Percentiles rank a stretch among this genome's conserved stretches.
Evolutionary conservation across 1,140 invertebrate genomes (phyloP).

Genomic region (Heliothis virescens): DNA sequence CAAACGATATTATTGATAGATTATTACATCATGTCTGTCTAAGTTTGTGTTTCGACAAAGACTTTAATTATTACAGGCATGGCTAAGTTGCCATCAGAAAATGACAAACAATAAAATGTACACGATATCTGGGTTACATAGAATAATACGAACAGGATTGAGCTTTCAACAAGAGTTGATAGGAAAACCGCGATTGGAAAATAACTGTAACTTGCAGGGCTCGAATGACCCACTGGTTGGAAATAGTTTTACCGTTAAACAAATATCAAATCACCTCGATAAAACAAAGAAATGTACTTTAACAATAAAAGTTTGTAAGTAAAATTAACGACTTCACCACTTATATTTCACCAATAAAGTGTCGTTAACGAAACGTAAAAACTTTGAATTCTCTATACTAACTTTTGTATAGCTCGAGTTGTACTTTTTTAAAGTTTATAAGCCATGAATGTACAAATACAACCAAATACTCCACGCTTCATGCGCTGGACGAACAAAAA

Average conservation of each 20-base stretch:
- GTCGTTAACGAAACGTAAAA: constrained; percentile 2
- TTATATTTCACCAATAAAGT: background rate
- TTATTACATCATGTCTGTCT: background rate
- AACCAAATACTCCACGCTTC: constrained; percentile 10
- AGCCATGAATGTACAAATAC: background rate
- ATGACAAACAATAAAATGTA: background rate
- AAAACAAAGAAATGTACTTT: background rate
- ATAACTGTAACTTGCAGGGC: too few species aligned
- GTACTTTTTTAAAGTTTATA: background rate
- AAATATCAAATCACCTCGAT: background rate
- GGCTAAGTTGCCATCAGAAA: background rate
- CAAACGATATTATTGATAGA: background rate
- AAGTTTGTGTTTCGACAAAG: background rate
- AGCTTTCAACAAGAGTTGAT: too few species aligned
- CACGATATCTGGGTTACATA: background rate
- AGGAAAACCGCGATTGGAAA: too few species aligned
- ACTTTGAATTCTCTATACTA: background rate
- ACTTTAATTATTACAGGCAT: background rate
- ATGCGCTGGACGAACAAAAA: constrained; percentile 20
- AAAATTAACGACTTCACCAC: background rate
- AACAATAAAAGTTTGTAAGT: background rate
- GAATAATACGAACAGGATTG: too few species aligned
- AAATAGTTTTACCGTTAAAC: background rate
- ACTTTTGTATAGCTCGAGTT: background rate
- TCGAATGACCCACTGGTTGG: background rate